phyloP scores from a whole-genome alignment of 35 echinoderm and acorn worm genomes.

The Hemicentrotus pulcherrimus region DNA sequence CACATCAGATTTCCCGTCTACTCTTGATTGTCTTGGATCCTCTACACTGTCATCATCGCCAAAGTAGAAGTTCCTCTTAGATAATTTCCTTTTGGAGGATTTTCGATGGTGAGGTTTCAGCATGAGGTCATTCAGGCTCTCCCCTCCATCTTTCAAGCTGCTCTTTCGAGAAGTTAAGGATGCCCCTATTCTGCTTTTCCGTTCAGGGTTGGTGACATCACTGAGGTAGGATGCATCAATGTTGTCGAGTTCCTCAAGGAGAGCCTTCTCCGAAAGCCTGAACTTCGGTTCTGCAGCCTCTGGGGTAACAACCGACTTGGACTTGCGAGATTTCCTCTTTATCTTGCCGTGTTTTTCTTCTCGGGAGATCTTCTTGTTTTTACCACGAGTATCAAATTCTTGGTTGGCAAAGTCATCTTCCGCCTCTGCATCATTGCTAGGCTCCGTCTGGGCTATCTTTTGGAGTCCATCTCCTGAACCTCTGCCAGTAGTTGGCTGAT shows the following conservation, averaged over 20 bases:
- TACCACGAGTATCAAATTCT: not conserved
- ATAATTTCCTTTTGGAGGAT: constrained; percentile 25
- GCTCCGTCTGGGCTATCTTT: not conserved
- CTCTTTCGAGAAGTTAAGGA: constrained; percentile 2
- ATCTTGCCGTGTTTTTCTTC: constrained; percentile 29
- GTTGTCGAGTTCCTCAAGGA: constrained; percentile 33
- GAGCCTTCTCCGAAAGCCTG: constrained; percentile 14
- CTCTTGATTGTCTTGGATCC: not conserved
- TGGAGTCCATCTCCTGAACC: not conserved
- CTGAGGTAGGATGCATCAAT: constrained; percentile 35
- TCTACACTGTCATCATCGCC: not conserved
- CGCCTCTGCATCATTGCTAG: not conserved
- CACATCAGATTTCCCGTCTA: not conserved
- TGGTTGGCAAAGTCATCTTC: not conserved
- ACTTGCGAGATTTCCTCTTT: constrained; percentile 43
- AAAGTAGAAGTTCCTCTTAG: constrained; percentile 4
- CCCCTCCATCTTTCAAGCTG: not conserved
- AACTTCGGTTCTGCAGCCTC: not conserved
- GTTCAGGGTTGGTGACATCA: constrained; percentile 26
- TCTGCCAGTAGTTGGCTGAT: not conserved
- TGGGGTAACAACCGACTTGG: constrained; percentile 37
- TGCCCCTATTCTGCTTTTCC: not conserved
- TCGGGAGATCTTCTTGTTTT: not conserved
- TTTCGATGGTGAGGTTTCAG: not conserved
- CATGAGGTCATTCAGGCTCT: constrained; percentile 23